These are phyloP conservation scores for Lycaon pictus DNA, from an alignment of 2,113 vertebrate species.

Conservation along the genomic window DNA sequence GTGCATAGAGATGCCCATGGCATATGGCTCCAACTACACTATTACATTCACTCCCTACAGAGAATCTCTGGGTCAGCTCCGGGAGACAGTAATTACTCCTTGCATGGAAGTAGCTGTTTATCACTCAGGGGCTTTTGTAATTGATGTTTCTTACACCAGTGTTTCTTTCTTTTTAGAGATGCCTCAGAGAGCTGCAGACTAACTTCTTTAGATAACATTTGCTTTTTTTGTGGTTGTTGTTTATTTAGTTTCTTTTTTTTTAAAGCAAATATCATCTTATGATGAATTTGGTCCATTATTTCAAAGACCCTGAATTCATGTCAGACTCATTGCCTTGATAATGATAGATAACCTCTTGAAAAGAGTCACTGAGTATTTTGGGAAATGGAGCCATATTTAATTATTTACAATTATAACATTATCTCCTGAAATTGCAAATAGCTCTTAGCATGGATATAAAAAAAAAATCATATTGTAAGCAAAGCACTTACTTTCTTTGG, in stretches of 20 bases:
- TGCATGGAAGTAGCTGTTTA: conserved; percentile 66
- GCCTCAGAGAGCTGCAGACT: conserved; percentile 52
- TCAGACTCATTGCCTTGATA: conserved; percentile 39
- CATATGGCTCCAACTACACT: conserved; percentile 74
- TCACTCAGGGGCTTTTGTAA: conserved; percentile 70
- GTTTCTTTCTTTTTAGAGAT: conserved; percentile 62
- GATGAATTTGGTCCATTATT: conserved; percentile 64
- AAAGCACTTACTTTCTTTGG: conserved; percentile 67
- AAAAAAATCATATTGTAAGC: conserved; percentile 49
- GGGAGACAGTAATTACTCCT: conserved; percentile 79
- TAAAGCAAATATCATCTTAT: conserved; percentile 55
- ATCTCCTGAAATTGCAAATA: conserved; percentile 65
- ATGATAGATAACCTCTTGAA: conserved; percentile 61
- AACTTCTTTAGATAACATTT: conserved; percentile 56
- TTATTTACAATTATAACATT: conserved; percentile 76
- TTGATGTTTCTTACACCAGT: conserved; percentile 63
- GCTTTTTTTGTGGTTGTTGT: background rate
- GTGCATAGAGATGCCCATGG: conserved; percentile 66
- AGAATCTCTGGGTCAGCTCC: conserved; percentile 78
- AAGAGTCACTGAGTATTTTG: conserved; percentile 53
- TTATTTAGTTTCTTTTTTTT: conserved; percentile 45
- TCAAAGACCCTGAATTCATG: conserved; percentile 23
- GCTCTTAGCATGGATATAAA: conserved; percentile 53
- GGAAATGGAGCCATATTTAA: conserved; percentile 70
- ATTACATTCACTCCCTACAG: conserved; percentile 71